Percentiles rank a stretch among this genome's conserved stretches.
phyloP scores from a whole-genome alignment of 2,113 vertebrate species.

The Cochlearius cochlearius region DNA sequence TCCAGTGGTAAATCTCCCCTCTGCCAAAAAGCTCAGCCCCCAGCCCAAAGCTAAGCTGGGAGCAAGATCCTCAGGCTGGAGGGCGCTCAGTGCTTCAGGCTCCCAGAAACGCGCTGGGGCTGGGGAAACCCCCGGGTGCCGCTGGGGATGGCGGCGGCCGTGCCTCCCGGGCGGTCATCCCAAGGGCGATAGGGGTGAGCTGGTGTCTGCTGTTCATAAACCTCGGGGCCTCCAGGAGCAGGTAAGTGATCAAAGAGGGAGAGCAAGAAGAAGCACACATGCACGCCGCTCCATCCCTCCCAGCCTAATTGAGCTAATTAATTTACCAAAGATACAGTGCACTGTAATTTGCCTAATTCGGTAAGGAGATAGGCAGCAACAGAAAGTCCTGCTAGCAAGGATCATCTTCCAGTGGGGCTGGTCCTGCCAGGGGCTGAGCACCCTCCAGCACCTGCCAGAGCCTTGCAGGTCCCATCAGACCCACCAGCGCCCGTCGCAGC shows the following conservation, averaged over 20 bases:
- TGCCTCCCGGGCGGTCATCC: accelerated
- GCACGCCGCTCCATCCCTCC: not conserved
- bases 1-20: not conserved
- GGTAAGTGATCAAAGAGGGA: not conserved
- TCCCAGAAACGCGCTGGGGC: accelerated
- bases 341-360: conserved; percentile 27
- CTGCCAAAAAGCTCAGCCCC: not conserved
- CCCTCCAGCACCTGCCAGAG: not conserved
- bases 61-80: not conserved
- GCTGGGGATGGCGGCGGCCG: accelerated
- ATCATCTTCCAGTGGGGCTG: not conserved
- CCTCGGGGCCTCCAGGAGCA: not conserved
- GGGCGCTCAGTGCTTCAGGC: not conserved
- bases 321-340: conserved; percentile 25
- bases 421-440: not conserved
- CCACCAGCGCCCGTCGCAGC: accelerated
- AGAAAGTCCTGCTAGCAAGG: not conserved
- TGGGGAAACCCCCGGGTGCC: not conserved
- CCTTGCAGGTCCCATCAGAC: not conserved
- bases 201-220: not conserved
- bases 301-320: conserved; percentile 48
- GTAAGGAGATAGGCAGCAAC: not conserved
- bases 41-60: not conserved
- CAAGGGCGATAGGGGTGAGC: not conserved
- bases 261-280: not conserved